Base-by-base conservation (phyloP, 1,140 invertebrate species). In the Heliconius himera region DNA sequence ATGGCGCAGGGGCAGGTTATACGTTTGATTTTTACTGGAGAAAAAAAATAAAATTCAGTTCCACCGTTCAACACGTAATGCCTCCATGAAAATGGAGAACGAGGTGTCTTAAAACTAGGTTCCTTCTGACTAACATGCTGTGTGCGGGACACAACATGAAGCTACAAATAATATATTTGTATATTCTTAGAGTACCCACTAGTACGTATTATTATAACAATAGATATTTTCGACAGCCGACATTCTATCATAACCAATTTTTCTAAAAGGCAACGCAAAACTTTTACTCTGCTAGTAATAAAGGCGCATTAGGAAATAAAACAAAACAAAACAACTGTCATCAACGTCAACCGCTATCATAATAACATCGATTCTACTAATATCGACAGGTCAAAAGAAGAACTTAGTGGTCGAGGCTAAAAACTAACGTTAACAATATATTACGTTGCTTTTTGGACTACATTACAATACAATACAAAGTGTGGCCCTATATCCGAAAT, bases 321-420 rank as follows among this genome's bases (percentile, higher is more conserved):
- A 92, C 88, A 92, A 91, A 91, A 92, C 88, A 92, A 91, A 93
- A 93, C 90, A 93, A 92, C 85, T 91, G 87, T 91, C 88, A 91
- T 93, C 91, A 92, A 85, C 89, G 84, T 87, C 88, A 90, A 86
- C 84, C 86, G 81, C 80, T 76, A 83, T 84, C 83, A 81, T 73
- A 51, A 18, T 51, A 75, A 70, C 78, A 85, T 83, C 79, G 78
- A 77, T 76, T 82, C 81, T 82, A 49, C 54, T 13, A 66, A 66
- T 26, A 66, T 66, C 11, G 60, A 66, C 60, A 66, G 60, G 22
- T 66, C 26, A 29, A 29, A 29, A 60, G 60, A 29, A 6, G 11
- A 26, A 29, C 22, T 11, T 66, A 16, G 26, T 66, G 60, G 22
- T 29, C 11, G 26, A 16, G 9, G 16, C 22, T 13, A 13, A 66